These are phyloP conservation scores for Drosophila nr. perissopoda DNA, from an alignment of 2,888 invertebrate genomes.

Conservation along the genomic window DNA sequence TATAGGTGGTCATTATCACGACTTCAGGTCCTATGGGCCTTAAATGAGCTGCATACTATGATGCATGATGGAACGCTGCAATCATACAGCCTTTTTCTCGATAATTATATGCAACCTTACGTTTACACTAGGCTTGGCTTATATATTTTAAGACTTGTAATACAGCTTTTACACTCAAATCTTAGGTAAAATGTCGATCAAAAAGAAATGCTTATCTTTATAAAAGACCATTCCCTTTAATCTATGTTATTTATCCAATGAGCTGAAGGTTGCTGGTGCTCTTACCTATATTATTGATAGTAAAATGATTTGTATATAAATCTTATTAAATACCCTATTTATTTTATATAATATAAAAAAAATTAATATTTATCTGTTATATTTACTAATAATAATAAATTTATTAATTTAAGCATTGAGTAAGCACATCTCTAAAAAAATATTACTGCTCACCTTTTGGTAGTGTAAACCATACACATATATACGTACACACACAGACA, in stretches of 20 bases:
- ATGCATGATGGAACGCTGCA: slow-evolving; percentile 50
- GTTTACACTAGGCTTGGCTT: slow-evolving; percentile 15
- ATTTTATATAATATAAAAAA: neutral
- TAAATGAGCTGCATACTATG: slow-evolving; percentile 33
- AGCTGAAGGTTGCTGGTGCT: neutral
- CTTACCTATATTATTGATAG: neutral
- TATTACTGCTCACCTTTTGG: neutral
- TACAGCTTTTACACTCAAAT: neutral
- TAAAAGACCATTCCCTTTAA: neutral
- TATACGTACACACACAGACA: neutral
- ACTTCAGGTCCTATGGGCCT: slow-evolving; percentile 55
- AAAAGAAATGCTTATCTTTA: neutral
- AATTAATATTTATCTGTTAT: neutral
- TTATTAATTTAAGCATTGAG: neutral
- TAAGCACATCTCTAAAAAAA: neutral
- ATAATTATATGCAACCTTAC: neutral
- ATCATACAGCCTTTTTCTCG: slow-evolving; percentile 21
- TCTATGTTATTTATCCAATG: too few species aligned
- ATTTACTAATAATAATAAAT: neutral
- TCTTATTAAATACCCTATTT: neutral
- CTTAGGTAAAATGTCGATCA: neutral
- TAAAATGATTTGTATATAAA: neutral
- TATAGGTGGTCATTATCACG: slow-evolving; percentile 82
- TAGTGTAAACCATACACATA: slow-evolving; percentile 32
- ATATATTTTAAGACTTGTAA: neutral